Percentiles rank a stretch among this genome's conserved stretches.
These are phyloP conservation scores for Trichosurus vulpecula DNA, from an alignment of 2,797 vertebrate species.

Conservation along the genomic window DNA sequence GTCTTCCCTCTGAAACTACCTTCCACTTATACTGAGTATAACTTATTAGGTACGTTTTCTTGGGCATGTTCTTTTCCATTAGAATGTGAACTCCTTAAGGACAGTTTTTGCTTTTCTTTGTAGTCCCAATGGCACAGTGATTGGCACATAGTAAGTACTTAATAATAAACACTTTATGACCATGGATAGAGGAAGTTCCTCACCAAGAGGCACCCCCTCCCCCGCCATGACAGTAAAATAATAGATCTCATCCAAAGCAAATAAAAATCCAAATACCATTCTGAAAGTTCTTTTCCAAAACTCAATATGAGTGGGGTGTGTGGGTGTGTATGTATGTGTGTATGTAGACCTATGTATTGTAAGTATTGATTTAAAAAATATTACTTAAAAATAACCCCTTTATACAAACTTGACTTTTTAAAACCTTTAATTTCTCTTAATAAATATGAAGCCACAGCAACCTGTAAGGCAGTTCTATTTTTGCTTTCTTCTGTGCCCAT, in stretches of 20 bases:
- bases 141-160: not conserved
- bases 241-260: not conserved
- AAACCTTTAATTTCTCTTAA: not conserved
- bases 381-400: not conserved
- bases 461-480: not conserved
- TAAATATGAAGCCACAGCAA: not conserved
- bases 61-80: not conserved
- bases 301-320: rapidly evolving
- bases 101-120: not conserved
- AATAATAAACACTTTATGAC: not conserved
- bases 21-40: not conserved
- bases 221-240: no score
- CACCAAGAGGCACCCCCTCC: not conserved
- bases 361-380: not conserved
- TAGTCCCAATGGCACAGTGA: not conserved
- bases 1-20: not conserved
- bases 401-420: not conserved
- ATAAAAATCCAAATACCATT: not conserved
- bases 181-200: not conserved
- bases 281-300: not conserved
- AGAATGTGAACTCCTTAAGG: not conserved
- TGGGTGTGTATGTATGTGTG: rapidly evolving
- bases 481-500: not conserved
- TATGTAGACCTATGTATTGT: not conserved
- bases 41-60: not conserved